Base-by-base conservation (phyloP, 2,888 invertebrate species). In the Callimorpha dominula region DNA sequence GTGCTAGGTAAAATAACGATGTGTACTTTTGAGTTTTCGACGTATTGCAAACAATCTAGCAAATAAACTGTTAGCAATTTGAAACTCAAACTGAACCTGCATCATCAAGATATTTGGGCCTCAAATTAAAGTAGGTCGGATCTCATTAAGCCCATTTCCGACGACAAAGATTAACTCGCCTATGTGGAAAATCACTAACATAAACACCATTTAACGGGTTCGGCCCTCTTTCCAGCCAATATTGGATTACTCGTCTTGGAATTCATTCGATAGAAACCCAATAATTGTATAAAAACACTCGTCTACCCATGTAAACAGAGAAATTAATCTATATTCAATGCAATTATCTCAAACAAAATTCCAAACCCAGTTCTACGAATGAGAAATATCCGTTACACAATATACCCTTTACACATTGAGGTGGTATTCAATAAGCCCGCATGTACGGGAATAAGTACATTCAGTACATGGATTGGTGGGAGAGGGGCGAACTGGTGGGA, bases 341-440 rank as follows among this genome's bases (percentile, higher is more conserved):
- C 9, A 54, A 54, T 57, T 11, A 7, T 60, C 31, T 31, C 12
- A 60, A 31, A 60, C 5, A 14, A 4, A 6, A 31, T 60, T 60
- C 31, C n/a, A 40, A 52, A 6, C 46, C 15, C 54, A 64, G 4
- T 57, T 52, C 1, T 69, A 72, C 20, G 7, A 69, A 42, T 77
- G 74, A 81, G 65, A 20, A 1, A 76, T 82, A 73, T 76, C 76
- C 80, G 71, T 73, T 71, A 79, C 66, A 76, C 82, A 77, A 74
- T 73, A 75, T 72, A 81, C 80, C 82, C 79, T 77, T 79, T 74
- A 76, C 73, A 68, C 75, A 75, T 67, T 67, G 75, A 74, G 77
- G 70, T 80, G 72, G 66, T 54, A 82, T 75, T 88, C 89, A 93
- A 93, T 93, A 88, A 84, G 87, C 94, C 93, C 94, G 94, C 94